phyloP scores from a whole-genome alignment of 2,888 invertebrate species.

The Sturmia bella region DNA sequence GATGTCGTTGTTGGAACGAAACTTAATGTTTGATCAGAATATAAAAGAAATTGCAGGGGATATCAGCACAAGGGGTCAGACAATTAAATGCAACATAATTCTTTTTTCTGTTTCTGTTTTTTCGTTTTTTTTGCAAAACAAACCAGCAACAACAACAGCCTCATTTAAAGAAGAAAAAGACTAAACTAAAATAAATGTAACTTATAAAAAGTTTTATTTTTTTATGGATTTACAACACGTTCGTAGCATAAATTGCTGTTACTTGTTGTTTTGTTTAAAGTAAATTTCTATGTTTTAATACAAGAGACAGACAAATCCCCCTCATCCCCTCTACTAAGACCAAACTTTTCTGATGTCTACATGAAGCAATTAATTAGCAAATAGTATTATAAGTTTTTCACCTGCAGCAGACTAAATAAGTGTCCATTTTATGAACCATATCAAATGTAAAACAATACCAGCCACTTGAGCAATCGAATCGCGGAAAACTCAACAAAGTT shows the following conservation, averaged over 20 bases:
- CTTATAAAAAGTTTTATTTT: not conserved
- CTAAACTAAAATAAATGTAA: too few relatives aligned
- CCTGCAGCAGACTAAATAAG: conserved; percentile 13
- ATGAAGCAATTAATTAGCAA: conserved; percentile 33
- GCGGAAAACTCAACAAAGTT: not conserved
- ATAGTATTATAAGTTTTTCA: not conserved
- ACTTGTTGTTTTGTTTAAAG: conserved; percentile 8
- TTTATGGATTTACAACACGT: conserved; percentile 17
- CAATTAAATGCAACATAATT: conserved; percentile 43
- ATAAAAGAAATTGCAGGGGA: conserved; percentile 33
- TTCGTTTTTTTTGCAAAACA: not conserved
- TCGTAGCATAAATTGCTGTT: conserved; percentile 3
- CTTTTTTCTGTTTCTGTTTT: conserved; percentile 1
- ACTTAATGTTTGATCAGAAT: conserved; percentile 46
- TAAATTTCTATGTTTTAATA: not conserved
- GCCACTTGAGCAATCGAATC: too few relatives aligned
- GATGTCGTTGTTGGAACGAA: conserved; percentile 38
- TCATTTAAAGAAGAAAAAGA: conserved; percentile 7
- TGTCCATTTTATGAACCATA: conserved; percentile 12
- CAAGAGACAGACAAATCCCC: too few relatives aligned
- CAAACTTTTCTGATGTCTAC: not conserved
- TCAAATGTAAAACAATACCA: conserved; percentile 5
- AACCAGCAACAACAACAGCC: conserved; percentile 32
- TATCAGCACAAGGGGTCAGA: conserved; percentile 53
- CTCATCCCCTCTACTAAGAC: not conserved